phyloP scores from a whole-genome alignment of 2,113 vertebrate genomes.

The Heteronetta atricapilla region DNA sequence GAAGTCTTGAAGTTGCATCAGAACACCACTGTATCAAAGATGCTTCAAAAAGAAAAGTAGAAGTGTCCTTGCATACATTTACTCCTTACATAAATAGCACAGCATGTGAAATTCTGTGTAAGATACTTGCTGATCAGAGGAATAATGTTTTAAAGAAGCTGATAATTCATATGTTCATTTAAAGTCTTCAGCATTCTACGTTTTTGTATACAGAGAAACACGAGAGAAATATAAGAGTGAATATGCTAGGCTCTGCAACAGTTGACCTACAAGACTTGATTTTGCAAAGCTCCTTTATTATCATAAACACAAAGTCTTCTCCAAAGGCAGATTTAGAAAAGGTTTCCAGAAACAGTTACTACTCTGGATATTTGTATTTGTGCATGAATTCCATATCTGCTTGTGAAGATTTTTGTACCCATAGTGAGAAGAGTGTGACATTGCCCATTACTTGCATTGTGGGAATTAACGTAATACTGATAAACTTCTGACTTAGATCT shows the following conservation, averaged over 20 bases:
- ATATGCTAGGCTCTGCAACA: not conserved
- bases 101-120: not conserved
- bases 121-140: not conserved
- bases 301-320: not conserved
- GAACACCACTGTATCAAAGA: not conserved
- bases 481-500: not conserved
- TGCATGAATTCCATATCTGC: not conserved
- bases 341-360: not conserved
- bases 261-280: not conserved
- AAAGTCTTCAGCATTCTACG: not conserved
- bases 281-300: not conserved
- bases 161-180: not conserved
- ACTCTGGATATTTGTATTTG: not conserved
- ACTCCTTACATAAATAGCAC: not conserved
- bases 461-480: not conserved
- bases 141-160: not conserved
- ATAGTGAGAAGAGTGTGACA: not conserved
- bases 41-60: not conserved
- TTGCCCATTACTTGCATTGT: not conserved
- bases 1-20: not conserved
- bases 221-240: not conserved
- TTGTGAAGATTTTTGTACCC: not conserved
- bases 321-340: not conserved
- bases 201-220: not conserved
- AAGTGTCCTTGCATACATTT: not conserved